These are phyloP conservation scores for Propithecus perrieri DNA, from an alignment of 2,797 vertebrate species.

Conservation along the genomic window DNA sequence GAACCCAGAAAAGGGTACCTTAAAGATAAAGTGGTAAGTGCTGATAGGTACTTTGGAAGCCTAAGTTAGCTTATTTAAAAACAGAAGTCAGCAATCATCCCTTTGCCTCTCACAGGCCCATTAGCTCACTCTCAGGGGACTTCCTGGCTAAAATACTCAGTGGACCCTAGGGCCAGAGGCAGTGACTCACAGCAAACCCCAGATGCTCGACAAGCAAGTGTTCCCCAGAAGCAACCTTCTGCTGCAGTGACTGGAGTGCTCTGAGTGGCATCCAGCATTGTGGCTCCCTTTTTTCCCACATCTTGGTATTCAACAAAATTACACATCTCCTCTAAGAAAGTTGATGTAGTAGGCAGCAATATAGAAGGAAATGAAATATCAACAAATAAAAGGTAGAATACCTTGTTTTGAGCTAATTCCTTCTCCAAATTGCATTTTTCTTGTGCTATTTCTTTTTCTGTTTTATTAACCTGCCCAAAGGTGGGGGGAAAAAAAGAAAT, in stretches of 20 bases:
- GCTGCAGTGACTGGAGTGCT: not conserved
- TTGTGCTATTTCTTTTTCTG: slow-evolving; percentile 73
- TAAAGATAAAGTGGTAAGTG: not conserved
- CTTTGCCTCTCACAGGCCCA: not conserved
- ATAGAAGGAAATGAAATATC: not conserved
- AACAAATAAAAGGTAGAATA: slow-evolving; percentile 62
- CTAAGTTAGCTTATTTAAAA: not conserved
- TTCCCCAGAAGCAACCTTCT: not conserved
- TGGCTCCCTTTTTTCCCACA: not conserved
- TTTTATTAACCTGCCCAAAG: slow-evolving; percentile 78
- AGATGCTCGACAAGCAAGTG: not conserved
- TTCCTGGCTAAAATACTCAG: not conserved
- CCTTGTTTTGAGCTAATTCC: slow-evolving; percentile 83
- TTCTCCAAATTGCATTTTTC: slow-evolving; percentile 81
- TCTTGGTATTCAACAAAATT: not conserved
- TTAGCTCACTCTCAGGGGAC: not conserved
- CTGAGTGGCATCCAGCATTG: too few species aligned
- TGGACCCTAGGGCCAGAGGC: not conserved
- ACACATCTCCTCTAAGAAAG: not conserved
- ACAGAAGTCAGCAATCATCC: not conserved
- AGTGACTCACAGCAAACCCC: not conserved
- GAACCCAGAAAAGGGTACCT: not conserved
- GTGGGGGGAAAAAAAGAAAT: not conserved
- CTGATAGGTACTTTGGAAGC: not conserved
- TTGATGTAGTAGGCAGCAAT: not conserved